A percentile compares a stretch with the other conserved stretches of the same genome.
Evolutionary conservation across 2,888 invertebrate species (phyloP).

Genomic region (Philhelius pedissequus): DNA sequence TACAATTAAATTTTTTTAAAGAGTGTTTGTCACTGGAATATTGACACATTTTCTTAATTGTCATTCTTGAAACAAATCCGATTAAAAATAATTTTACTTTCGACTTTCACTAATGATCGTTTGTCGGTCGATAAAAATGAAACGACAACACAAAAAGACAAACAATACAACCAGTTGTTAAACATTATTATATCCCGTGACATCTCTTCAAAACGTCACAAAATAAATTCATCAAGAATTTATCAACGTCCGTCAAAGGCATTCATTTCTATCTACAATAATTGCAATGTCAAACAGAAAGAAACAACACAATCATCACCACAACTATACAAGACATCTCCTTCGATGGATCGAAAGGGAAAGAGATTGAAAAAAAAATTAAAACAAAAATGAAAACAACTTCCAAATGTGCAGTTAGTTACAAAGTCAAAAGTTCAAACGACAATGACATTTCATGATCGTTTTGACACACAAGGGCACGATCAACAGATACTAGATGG

Average conservation of each 20-base stretch:
- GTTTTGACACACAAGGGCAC: conserved; percentile 78
- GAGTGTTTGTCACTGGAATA: too few relatives aligned
- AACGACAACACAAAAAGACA: not conserved
- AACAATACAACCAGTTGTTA: not conserved
- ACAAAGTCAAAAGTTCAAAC: conserved; percentile 52
- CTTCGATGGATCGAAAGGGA: not conserved
- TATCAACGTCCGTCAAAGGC: conserved; percentile 23
- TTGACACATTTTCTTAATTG: not conserved
- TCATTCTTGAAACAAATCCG: not conserved
- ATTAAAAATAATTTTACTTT: conserved; percentile 31
- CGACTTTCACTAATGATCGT: conserved; percentile 43
- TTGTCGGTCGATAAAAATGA: conserved; percentile 11
- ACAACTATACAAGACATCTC: not conserved
- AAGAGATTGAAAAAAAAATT: not conserved
- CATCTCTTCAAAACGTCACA: conserved; percentile 26
- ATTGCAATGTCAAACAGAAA: conserved; percentile 55
- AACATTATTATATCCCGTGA: not conserved
- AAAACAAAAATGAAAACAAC: not conserved
- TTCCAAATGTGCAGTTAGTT: not conserved
- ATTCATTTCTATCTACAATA: not conserved
- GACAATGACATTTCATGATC: conserved; percentile 78
- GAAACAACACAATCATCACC: not conserved
- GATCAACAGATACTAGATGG: conserved; percentile 67
- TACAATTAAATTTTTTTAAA: too few relatives aligned
- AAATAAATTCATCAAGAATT: conserved; percentile 57